Conservation (phyloP, 2,797 vertebrate genomes). For the Loris lydekkerianus region DNA sequence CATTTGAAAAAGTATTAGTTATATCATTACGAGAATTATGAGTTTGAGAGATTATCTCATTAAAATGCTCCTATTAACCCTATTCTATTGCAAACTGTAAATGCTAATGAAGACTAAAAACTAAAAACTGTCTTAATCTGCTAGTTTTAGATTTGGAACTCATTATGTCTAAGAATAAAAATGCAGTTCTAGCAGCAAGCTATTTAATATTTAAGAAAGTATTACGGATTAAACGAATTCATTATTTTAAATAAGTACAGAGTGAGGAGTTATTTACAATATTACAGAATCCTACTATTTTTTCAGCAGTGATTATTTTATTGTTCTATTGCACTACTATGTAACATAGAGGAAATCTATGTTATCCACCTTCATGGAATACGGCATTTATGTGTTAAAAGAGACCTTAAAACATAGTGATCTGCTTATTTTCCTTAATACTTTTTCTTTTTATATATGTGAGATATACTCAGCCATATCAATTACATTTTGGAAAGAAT, state of each 20-base stretch:
- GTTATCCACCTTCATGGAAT: not conserved
- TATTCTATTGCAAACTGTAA: not conserved
- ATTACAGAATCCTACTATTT: not conserved
- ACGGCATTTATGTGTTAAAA: slow-evolving; percentile 25
- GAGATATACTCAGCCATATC: not conserved
- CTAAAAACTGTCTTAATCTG: not conserved
- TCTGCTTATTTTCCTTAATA: not conserved
- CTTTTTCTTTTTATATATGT: not conserved
- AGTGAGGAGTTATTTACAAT: not conserved
- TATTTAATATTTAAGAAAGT: not conserved
- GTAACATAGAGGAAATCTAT: not conserved
- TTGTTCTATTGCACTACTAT: not conserved
- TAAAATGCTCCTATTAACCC: not conserved
- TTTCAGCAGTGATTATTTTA: not conserved
- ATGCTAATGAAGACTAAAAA: not conserved
- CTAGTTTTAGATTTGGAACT: not conserved
- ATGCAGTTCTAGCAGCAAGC: not conserved
- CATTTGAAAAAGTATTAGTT: not conserved
- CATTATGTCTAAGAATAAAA: not conserved
- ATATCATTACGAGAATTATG: not conserved
- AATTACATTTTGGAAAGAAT: not conserved
- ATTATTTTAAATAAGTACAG: not conserved
- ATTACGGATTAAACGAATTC: not conserved
- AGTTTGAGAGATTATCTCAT: slow-evolving; percentile 36
- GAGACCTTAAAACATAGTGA: not conserved